These are phyloP conservation scores for Galeopsomyia nigrocyanea DNA, from an alignment of 2,888 invertebrate species.

Conservation along the genomic window DNA sequence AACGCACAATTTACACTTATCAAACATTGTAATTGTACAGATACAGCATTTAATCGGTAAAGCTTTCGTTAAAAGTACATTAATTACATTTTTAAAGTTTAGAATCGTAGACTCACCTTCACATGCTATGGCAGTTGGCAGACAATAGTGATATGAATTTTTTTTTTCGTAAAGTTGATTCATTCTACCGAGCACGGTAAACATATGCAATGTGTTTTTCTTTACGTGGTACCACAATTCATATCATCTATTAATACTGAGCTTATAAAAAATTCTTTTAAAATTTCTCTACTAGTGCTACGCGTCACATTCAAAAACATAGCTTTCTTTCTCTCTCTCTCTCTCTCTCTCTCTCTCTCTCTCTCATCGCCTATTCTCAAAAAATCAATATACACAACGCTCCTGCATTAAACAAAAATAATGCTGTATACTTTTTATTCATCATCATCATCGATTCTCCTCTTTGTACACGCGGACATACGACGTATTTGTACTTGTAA, in stretches of 20 bases:
- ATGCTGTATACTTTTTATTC: too few relatives aligned
- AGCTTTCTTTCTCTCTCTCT: too few relatives aligned
- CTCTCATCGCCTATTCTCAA: too few relatives aligned
- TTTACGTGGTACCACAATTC: constrained; percentile 13
- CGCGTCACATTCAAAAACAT: constrained; percentile 34
- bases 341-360: too few relatives aligned
- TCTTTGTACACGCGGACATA: too few relatives aligned
- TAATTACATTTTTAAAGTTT: constrained; percentile 25
- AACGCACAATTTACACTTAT: constrained; percentile 30
- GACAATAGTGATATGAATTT: constrained; percentile 32
- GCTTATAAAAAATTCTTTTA: constrained; percentile 29
- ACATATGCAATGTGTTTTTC: constrained; percentile 20
- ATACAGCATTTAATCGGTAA: constrained; percentile 17
- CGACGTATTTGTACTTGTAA: too few relatives aligned
- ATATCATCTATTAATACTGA: constrained; percentile 44
- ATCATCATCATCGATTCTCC: too few relatives aligned
- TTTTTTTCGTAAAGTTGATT: constrained; percentile 5
- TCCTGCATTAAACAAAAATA: too few relatives aligned
- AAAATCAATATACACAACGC: too few relatives aligned
- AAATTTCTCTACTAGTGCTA: constrained; percentile 41
- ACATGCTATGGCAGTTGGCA: constrained; percentile 33
- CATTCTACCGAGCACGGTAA: constrained; percentile 12
- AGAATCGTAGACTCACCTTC: constrained; percentile 28
- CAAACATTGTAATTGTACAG: constrained; percentile 22
- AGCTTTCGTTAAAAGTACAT: constrained; percentile 9